Base-by-base conservation (phyloP, 2,888 invertebrate genomes). In the Ormia ochracea region DNA sequence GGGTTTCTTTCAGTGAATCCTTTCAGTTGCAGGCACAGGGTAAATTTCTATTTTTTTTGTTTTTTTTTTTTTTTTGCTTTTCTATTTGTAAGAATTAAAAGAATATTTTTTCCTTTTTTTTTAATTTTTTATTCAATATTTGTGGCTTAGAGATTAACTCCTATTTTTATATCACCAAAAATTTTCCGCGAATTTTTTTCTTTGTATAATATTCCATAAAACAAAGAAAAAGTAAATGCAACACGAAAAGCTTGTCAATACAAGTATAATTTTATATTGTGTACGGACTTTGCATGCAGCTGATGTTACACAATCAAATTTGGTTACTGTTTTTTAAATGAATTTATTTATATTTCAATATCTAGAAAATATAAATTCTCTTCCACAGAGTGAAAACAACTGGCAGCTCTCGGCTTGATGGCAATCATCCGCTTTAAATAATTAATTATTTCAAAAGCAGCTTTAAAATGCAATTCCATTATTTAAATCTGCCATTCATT, bases 241-340 rank as follows among this genome's bases (percentile, higher is more conserved):
- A 41, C 10, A 36, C 4, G 21, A 28, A 73, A 4, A 1, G 9
- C 19, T 12, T 45, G 17, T 19, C 33, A 59, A 50, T 41, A 61
- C 31, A 7, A 41, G 10, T 73, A 50, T 23, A 50, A 74, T 58
- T 66, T 17, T 23, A 58, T 66, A 66, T 38, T 38, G 31, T 48
- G 48, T 58, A 48, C 48, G 48, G 38, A 45, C 23, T 21, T 56
- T 52, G 12, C 9, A 61, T 65, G 36, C 70, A 72, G 14, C 43
- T 66, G 21, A n/a, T 52, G n/a, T 78, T 78, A 78, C 78, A 78
- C 78, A 78, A 78, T 78, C 54, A 72, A 1, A 28, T 58, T 38
- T n/a, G 23, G 21, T 33, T 28, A 28, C 38, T 12, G n/a, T 19
- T 48, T 33, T 5, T 23, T 38, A 9, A 21, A 28, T 19, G 14